These are phyloP conservation scores for Epinotia demarniana DNA, from an alignment of 2,888 invertebrate species.

Conservation along the genomic window DNA sequence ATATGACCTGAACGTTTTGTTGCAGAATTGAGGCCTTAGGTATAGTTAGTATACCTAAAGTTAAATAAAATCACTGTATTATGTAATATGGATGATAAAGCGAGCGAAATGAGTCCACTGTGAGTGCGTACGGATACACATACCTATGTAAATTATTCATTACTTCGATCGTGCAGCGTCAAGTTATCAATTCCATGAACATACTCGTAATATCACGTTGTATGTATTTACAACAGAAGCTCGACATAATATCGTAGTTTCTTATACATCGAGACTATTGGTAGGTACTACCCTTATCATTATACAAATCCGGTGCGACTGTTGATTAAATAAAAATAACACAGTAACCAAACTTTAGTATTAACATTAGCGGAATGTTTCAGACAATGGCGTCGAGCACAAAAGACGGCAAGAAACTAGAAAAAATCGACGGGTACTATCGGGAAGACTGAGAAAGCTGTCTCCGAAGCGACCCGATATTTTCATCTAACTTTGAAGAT, in stretches of 20 bases:
- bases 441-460: slow-evolving; percentile 54
- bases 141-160: neutral
- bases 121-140: neutral
- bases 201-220: too few species aligned
- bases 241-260: neutral
- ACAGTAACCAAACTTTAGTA: slow-evolving; percentile 14
- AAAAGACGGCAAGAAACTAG: slow-evolving; percentile 51
- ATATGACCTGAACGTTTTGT: neutral
- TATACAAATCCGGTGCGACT: slow-evolving; percentile 23
- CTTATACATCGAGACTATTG: neutral
- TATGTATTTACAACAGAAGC: neutral
- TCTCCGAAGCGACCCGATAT: slow-evolving; percentile 67
- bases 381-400: slow-evolving; percentile 55
- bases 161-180: neutral
- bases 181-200: neutral
- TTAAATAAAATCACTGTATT: too few species aligned
- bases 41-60: neutral
- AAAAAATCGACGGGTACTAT: slow-evolving; percentile 58
- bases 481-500: slow-evolving; percentile 84
- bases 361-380: slow-evolving; percentile 43
- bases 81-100: too few species aligned
- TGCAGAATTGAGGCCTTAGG: neutral
- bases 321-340: slow-evolving; percentile 23
- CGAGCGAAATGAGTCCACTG: too few species aligned
- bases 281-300: slow-evolving; percentile 7